Base-by-base conservation (phyloP, 2,888 invertebrate species). In the Mesorhabditis sp. region DNA sequence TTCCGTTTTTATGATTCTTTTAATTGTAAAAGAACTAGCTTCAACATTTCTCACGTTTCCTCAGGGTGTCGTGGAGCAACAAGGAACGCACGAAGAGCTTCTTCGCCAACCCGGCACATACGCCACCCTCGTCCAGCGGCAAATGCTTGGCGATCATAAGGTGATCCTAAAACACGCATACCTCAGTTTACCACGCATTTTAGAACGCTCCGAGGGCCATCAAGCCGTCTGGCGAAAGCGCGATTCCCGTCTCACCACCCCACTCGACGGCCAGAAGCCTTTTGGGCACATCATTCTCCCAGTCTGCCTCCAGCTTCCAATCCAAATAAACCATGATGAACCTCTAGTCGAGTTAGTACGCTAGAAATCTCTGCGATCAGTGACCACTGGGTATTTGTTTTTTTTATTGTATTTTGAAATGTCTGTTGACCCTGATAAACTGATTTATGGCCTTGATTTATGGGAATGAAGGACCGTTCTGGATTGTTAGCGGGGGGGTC, bases 81-180 rank as follows among this genome's bases (percentile, higher is more conserved):
- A 83, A 70, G 89, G 89, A 45, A 87, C 86, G 43, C 89, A 89
- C 77, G 86, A 87, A 58, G 85, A 87, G 70, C 81, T 89, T 50
- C 87, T 89, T 86, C 73, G 74, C 15, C 75, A 79, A 69, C 78
- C 67, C 42, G 88, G 88, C 66, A 85, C 87, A 4, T 89, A 89
- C 79, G 83, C 86, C 66, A 83, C 86, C 41, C 83, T 89, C 15
- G 89, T 89, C 15, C 87, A 85, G n/a, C 81, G 84, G 43, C 70
- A 70, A 58, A 67, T 70, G 70, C 50, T 70, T 58, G 70, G 63
- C 10, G 70, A 70, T 45, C 5, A 62, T 7, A 62, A 62, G 63
- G 68, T 50, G 2, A 50, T 10, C n/a, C n/a, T 10, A 50, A 50
- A 50, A 13, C 7, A 50, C 7, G n/a, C n/a, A n/a, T 13, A 50